Evolutionary conservation across 2,888 invertebrate genomes (phyloP), one percentile per base, ranked within the genome.

Genomic region (Pristionchus fissidentatus): DNA sequence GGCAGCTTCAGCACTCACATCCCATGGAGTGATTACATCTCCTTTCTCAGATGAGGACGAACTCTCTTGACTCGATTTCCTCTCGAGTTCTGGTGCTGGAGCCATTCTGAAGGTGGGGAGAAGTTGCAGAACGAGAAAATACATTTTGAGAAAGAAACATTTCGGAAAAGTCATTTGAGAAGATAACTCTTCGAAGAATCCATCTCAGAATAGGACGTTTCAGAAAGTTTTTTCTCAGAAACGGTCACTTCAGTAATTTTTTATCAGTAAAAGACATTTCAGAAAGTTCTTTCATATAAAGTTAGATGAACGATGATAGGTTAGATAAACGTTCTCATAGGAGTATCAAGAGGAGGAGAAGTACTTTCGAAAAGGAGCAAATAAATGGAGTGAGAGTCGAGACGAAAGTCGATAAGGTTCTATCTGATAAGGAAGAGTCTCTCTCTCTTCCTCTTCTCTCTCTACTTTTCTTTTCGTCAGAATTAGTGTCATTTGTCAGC

Each of bases 21-120:
- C 96, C 99, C 99, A 99, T 80, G 99, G 99, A 93, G 97, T 96
- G 2, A 99, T 98, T 86, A 96, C 93, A 94, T 98, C 97, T 29
- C 46, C 75, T 15, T 32, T 29, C 32, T 75, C 46, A 26, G 38
- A 66, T 29, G 57, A n/a, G n/a, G n/a, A 57, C 29, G 57, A 57
- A 57, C 57, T 57, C 57, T 57, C 57, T 26, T 57, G 57, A 57
- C 57, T 57, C 10, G 57, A 57, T 10, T 57, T 57, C 57, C 57
- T 57, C 29, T 57, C 57, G 15, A 57, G 29, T 10, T 26, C 57
- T 7, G 57, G 57, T 3, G n/a, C 57, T 29, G 57, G 57, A 26
- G n/a, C 57, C 57, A 57, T 57, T n/a, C 57, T 57, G 26, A 26
- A 52, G 52, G n/a, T 52, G 8, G 52, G n/a, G n/a, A 22, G n/a